These are phyloP conservation scores for Donacobius atricapilla DNA, from an alignment of 2,113 vertebrate genomes.

Conservation along the genomic window DNA sequence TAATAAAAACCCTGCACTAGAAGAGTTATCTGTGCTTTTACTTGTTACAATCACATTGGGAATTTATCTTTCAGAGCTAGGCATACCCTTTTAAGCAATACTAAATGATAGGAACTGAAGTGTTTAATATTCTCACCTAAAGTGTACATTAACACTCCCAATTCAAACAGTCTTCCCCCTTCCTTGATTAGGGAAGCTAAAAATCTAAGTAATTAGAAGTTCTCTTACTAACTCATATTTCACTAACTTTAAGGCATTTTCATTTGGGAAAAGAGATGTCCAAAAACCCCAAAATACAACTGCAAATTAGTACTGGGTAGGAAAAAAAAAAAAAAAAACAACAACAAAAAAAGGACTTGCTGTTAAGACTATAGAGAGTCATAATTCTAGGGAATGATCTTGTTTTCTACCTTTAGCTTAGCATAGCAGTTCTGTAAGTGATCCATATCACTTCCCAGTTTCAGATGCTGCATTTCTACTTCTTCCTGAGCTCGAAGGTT, in stretches of 20 bases:
- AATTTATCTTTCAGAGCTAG: not conserved
- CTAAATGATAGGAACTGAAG: not conserved
- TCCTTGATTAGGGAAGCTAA: not conserved
- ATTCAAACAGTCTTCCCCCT: not conserved
- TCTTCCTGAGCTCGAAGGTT: constrained; percentile 83
- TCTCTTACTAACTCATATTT: not conserved
- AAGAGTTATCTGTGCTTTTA: not conserved
- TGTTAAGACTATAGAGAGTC: not conserved
- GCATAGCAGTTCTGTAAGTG: constrained; percentile 87
- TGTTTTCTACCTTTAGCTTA: constrained; percentile 83
- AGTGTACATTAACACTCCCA: not conserved
- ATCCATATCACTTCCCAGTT: constrained; percentile 86
- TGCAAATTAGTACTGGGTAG: not conserved
- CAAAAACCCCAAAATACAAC: not conserved
- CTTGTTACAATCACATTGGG: not conserved
- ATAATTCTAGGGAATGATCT: not conserved
- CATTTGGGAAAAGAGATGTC: not conserved
- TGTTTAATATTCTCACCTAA: not conserved
- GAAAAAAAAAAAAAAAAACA: not conserved
- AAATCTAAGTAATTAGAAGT: not conserved
- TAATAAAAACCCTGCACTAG: not conserved
- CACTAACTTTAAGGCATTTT: not conserved
- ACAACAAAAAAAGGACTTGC: not conserved
- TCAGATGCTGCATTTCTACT: constrained; percentile 86
- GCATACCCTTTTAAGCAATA: not conserved